A percentile compares a stretch with the other conserved stretches of the same genome.
Evolutionary conservation across 1,140 invertebrate species (phyloP).

Genomic region (Zaprionus taronus): DNA sequence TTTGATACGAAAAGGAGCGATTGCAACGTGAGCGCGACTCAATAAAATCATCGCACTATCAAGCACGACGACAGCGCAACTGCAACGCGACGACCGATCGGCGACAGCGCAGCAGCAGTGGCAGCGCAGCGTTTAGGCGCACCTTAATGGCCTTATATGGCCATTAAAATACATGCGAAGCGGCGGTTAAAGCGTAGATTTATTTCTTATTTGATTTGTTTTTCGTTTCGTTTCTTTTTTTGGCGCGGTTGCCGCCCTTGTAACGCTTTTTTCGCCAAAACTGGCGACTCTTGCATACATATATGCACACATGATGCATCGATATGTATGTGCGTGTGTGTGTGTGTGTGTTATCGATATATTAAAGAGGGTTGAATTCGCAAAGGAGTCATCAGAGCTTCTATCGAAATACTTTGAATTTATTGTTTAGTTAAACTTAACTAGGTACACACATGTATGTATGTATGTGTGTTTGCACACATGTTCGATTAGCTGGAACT

Average conservation of each 20-base stretch:
- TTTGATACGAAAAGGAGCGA: conserved; percentile 49
- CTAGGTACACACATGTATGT: not conserved
- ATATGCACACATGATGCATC: conserved; percentile 2
- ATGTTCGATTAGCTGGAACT: not conserved
- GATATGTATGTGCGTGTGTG: not conserved
- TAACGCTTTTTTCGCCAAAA: conserved; percentile 54
- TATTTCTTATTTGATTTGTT: conserved; percentile 30
- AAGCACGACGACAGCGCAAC: conserved; percentile 9
- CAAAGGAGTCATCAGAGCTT: not conserved
- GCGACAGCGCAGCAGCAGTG: not conserved
- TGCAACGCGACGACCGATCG: conserved; percentile 30
- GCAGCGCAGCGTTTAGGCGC: conserved; percentile 42
- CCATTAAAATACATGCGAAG: conserved; percentile 50
- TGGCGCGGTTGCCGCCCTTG: conserved; percentile 74
- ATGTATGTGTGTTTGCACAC: not conserved
- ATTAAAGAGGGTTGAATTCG: conserved; percentile 26
- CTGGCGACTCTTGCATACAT: conserved; percentile 9
- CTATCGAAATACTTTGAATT: not conserved
- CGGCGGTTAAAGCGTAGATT: conserved; percentile 38
- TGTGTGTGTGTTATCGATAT: conserved; percentile 19
- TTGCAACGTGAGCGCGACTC: conserved; percentile 41
- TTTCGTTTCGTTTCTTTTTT: conserved; percentile 39
- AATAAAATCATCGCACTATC: conserved; percentile 44
- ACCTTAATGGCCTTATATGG: conserved; percentile 71
- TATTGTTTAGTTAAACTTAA: not conserved